phyloP scores from a whole-genome alignment of 1,140 invertebrate species.

The Papilio polytes region DNA sequence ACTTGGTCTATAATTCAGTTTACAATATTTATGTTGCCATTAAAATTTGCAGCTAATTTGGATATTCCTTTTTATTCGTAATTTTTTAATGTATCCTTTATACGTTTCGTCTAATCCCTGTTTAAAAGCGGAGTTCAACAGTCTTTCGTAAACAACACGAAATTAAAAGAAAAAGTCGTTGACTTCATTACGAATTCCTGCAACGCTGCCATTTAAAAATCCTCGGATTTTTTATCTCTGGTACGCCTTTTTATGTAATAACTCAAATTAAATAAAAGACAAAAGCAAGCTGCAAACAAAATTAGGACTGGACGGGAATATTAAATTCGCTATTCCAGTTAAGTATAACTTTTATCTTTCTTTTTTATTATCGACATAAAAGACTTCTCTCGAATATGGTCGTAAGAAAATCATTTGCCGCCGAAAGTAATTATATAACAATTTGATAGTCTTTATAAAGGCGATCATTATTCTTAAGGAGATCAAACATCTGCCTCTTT shows the following conservation, averaged over 20 bases:
- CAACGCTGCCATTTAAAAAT: constrained; percentile 34
- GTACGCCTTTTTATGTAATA: constrained; percentile 33
- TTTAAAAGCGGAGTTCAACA: constrained; percentile 34
- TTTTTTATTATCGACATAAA: constrained; percentile 39
- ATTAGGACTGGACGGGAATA: constrained; percentile 28
- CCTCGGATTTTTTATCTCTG: constrained; percentile 34
- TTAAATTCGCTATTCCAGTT: constrained; percentile 31
- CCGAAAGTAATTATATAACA: constrained; percentile 35
- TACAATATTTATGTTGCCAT: not conserved
- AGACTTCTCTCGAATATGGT: constrained; percentile 18
- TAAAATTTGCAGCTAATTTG: not conserved
- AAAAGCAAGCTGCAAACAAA: constrained; percentile 39
- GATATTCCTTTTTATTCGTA: not conserved
- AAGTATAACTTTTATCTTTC: constrained; percentile 37
- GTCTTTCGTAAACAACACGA: constrained; percentile 37
- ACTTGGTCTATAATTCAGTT: no score
- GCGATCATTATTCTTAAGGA: constrained; percentile 37
- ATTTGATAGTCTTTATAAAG: constrained; percentile 37
- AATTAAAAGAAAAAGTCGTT: constrained; percentile 40
- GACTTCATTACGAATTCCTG: constrained; percentile 39
- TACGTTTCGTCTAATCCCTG: constrained; percentile 19
- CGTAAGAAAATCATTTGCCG: constrained; percentile 37
- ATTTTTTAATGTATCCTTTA: constrained; percentile 11
- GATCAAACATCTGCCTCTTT: constrained; percentile 40
- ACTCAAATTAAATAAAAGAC: constrained; percentile 39